Evolutionary conservation across 2,888 invertebrate species (phyloP), one percentile per base, ranked within the genome.

Genomic region (Lycophotia porphyrea): DNA sequence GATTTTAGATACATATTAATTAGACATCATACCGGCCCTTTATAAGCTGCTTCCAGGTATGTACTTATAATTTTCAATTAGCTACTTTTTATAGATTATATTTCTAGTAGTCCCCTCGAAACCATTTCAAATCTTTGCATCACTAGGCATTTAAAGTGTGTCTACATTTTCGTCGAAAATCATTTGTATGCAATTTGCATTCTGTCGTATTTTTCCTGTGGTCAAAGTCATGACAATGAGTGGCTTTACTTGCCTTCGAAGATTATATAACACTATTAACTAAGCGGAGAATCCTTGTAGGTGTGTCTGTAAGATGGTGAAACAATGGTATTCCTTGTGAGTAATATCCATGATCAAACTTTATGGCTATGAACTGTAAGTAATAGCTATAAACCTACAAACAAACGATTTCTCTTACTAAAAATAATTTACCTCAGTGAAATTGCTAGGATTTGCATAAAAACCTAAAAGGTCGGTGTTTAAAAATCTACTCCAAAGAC

Each of bases 301-400:
- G 69, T 65, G 82, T 82, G 70, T 60, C 58, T 76, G 11, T 18
- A 21, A 34, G n/a, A 36, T 74, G 42, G 58, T 2, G 66, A 67
- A 78, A 73, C 72, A 64, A 83, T 83, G 60, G 73, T 73, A 47
- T 78, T 65, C 64, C 52, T 67, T 34, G n/a, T 76, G 79, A 83
- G 42, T 55, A 77, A 82, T 73, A 69, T 5, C 52, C 42, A 83
- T 79, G 69, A 63, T 79, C 34, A 72, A 64, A 61, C 39, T 65
- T 83, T 83, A 78, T 47, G 60, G 73, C 68, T n/a, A 34, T 64
- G 27, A 27, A 34, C 52, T 18, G 31, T 67, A 52, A 82, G 36
- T 71, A 52, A 82, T 68, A 64, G 39, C 24, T 68, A 52, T 79
- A 79, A 81, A 79, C 64, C 55, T 60, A 81, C 52, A 66, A 47